phyloP scores from a whole-genome alignment of 2,888 invertebrate genomes.

The Sarcophaga caerulescens region DNA sequence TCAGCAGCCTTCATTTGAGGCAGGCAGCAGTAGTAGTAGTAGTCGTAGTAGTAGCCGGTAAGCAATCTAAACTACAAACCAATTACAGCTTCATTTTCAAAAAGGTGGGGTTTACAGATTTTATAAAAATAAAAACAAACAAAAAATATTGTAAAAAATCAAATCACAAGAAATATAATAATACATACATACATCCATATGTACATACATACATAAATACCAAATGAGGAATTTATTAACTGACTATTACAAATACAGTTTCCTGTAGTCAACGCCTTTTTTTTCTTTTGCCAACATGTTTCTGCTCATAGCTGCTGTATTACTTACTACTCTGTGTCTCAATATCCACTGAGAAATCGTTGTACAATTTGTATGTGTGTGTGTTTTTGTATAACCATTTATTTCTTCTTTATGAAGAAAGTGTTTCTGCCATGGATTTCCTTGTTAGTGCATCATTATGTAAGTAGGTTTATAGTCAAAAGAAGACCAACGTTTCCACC shows the following conservation, averaged over 20 bases:
- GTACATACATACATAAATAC: neutral
- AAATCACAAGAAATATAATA: neutral
- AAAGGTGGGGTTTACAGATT: neutral
- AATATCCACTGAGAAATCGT: too few relatives aligned
- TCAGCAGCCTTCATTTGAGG: neutral
- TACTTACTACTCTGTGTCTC: too few relatives aligned
- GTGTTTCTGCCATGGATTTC: conserved; percentile 40
- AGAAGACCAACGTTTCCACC: conserved; percentile 28
- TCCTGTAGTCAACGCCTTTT: conserved; percentile 61
- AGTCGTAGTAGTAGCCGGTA: too few relatives aligned
- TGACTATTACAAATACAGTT: conserved; percentile 51
- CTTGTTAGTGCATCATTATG: conserved; percentile 56
- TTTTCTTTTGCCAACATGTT: neutral
- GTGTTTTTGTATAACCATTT: conserved; percentile 55
- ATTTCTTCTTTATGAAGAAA: conserved; percentile 17
- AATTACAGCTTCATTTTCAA: neutral
- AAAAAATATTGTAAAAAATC: too few relatives aligned
- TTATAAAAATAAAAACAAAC: too few relatives aligned
- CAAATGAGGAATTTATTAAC: conserved; percentile 53
- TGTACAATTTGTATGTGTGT: neutral
- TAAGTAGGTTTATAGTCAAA: conserved; percentile 56
- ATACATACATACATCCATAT: conserved; percentile 1
- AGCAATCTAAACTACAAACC: too few relatives aligned
- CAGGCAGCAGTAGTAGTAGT: neutral
- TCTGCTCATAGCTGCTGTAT: neutral